A percentile compares a stretch with the other conserved stretches of the same genome.
Conservation (phyloP, 2,888 invertebrate species). For the Caenorhabditis sulstoni region DNA sequence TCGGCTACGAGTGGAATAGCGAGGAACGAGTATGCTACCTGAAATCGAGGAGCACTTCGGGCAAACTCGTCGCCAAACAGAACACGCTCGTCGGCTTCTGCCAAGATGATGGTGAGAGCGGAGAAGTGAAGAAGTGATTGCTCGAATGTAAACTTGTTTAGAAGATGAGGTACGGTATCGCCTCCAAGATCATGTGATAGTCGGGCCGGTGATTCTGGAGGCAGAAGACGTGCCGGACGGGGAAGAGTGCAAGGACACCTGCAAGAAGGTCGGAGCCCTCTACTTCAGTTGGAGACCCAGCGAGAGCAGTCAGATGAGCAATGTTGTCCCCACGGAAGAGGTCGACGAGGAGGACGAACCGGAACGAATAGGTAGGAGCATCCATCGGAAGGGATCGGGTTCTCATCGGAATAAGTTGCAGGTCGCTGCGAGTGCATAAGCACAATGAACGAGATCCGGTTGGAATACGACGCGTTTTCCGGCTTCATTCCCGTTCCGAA, state of each 20-base stretch:
- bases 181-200: slow-evolving; percentile 62
- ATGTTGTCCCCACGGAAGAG: slow-evolving; percentile 26
- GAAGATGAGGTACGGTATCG: slow-evolving; percentile 63
- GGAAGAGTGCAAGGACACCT: slow-evolving; percentile 56
- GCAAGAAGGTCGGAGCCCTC: slow-evolving; percentile 30
- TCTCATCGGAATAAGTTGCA: slow-evolving; percentile 1
- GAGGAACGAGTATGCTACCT: slow-evolving; percentile 55
- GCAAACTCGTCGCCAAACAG: slow-evolving; percentile 48
- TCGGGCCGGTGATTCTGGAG: slow-evolving; percentile 52
- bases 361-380: slow-evolving; percentile 25
- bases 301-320: slow-evolving; percentile 30
- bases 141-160: slow-evolving; percentile 57
- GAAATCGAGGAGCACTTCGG: slow-evolving; percentile 61
- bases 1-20: slow-evolving; percentile 63
- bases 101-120: slow-evolving; percentile 61
- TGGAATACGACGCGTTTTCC: slow-evolving; percentile 56
- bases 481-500: slow-evolving; percentile 44
- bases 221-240: slow-evolving; percentile 54
- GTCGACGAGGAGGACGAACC: slow-evolving; percentile 35
- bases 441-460: slow-evolving; percentile 46
- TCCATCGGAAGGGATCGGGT: background rate
- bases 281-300: slow-evolving; percentile 55
- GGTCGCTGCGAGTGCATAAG: slow-evolving; percentile 51
- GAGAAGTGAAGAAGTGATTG: slow-evolving; percentile 32
- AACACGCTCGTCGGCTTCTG: slow-evolving; percentile 63